Evolutionary conservation across 1,140 invertebrate species (phyloP).

Genomic region (Telenomus remus): DNA sequence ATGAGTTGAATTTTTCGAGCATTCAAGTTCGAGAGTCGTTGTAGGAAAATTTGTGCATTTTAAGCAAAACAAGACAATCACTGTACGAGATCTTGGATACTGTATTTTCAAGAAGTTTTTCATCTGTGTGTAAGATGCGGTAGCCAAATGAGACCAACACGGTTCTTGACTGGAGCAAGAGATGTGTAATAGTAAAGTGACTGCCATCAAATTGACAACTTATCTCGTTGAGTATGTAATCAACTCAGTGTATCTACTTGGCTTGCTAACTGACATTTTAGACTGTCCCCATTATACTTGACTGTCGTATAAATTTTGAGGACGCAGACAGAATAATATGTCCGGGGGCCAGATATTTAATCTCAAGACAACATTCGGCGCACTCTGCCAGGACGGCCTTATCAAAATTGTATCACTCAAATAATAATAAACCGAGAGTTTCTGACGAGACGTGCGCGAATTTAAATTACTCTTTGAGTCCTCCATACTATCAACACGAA

Average conservation of each 20-base stretch:
- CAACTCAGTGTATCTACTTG: constrained; percentile 43
- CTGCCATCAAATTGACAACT: constrained; percentile 55
- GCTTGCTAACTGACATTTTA: constrained; percentile 52
- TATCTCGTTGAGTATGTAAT: constrained; percentile 49
- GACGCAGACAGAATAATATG: constrained; percentile 53
- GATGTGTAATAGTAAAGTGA: neutral
- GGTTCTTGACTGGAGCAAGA: too few species aligned
- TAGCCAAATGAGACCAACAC: too few species aligned
- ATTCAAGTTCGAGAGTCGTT: too few species aligned
- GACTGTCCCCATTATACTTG: constrained; percentile 50
- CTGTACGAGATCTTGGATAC: too few species aligned
- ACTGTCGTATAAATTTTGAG: constrained; percentile 51
- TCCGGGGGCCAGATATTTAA: constrained; percentile 53
- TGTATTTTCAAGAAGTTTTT: too few species aligned
- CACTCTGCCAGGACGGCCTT: constrained; percentile 41
- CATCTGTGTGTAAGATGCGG: too few species aligned
- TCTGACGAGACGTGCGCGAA: constrained; percentile 37
- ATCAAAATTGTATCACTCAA: constrained; percentile 54
- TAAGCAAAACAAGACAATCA: too few species aligned
- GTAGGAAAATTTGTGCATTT: too few species aligned
- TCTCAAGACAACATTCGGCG: constrained; percentile 45
- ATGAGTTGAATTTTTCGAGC: too few species aligned
- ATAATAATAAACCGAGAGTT: constrained; percentile 44
- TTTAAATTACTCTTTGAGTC: constrained; percentile 43
- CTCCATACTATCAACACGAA: constrained; percentile 6